Evolutionary conservation across 1,140 invertebrate genomes (phyloP), one percentile per base, ranked within the genome.

Genomic region (Zaprionus vittiger): DNA sequence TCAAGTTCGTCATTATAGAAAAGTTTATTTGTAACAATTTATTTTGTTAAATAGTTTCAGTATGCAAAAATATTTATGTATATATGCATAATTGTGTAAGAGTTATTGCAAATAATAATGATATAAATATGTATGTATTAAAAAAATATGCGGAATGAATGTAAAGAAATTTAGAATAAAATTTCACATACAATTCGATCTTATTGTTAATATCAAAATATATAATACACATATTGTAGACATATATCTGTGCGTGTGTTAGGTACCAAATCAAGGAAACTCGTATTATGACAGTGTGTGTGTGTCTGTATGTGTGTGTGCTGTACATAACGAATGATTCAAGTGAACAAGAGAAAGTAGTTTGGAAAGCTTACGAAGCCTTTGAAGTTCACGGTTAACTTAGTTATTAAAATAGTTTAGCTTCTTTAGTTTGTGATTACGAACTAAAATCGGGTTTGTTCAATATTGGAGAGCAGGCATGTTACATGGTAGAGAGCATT

Each of bases 21-120:
- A 82, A 86, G n/a, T 81, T 79, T 85, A 86, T 86, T 86, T 64
- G 55, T 79, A 82, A 80, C 80, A 86, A 82, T 80, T 62, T 62
- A 49, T 63, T 77, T 57, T 80, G 75, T 61, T 61, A 14, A 69
- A 71, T 65, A 63, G 28, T 41, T 63, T 77, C 38, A 56, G 56
- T 85, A 79, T 85, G 79, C 83, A 85, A 86, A 86, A 86, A 86
- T 85, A 85, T 70, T 73, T 69, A 79, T 84, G 34, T 63, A 49
- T 74, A 68, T 52, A 26, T 47, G 54, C 61, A 62, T 59, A 54
- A 37, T 64, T 72, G 31, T 73, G 17, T 62, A 80, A 49, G 55
- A 49, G 55, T 26, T 69, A 56, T 74, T 72, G 26, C 31, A 49
- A 28, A 47, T 44, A 31, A 22, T 55, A 56, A 56, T 65, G 2